These are phyloP conservation scores for Drosophila diplacantha DNA, from an alignment of 2,888 invertebrate genomes.

Conservation along the genomic window DNA sequence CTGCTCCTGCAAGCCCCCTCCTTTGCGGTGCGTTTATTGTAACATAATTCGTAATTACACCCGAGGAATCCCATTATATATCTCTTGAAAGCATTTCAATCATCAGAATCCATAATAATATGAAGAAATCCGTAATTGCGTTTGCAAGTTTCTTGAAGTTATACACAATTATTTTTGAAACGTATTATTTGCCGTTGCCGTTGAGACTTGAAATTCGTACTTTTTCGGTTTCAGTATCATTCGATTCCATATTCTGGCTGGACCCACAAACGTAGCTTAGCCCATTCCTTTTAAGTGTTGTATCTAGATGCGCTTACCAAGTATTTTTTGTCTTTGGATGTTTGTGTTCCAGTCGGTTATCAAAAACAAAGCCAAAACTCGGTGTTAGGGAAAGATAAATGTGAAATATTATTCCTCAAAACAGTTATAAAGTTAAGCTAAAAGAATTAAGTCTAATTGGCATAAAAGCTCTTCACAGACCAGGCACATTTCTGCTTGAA, in stretches of 20 bases:
- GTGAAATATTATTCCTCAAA: neutral
- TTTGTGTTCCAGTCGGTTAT: slow-evolving; percentile 12
- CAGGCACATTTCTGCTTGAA: neutral
- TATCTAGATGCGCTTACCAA: slow-evolving; percentile 16
- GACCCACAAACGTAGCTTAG: slow-evolving; percentile 8
- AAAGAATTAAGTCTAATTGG: neutral
- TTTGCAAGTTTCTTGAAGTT: slow-evolving; percentile 7
- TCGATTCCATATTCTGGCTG: slow-evolving; percentile 8
- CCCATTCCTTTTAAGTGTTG: slow-evolving; percentile 10
- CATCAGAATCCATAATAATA: slow-evolving; percentile 2
- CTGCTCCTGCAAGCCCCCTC: neutral
- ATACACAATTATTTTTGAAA: neutral
- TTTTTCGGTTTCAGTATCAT: slow-evolving; percentile 1
- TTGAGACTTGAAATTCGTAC: slow-evolving; percentile 2
- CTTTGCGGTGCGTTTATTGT: neutral
- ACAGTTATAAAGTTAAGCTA: neutral
- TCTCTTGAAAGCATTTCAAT: slow-evolving; percentile 8
- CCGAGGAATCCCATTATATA: neutral
- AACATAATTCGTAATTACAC: neutral
- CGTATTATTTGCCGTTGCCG: slow-evolving; percentile 11
- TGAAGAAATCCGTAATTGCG: slow-evolving; percentile 10
- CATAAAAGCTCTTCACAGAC: neutral
- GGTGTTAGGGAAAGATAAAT: neutral
- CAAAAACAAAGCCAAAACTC: neutral
- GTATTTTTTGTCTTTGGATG: slow-evolving; percentile 2